Base-by-base conservation (phyloP, 2,797 vertebrate species). In the Sternarchorhynchus goeldii region DNA sequence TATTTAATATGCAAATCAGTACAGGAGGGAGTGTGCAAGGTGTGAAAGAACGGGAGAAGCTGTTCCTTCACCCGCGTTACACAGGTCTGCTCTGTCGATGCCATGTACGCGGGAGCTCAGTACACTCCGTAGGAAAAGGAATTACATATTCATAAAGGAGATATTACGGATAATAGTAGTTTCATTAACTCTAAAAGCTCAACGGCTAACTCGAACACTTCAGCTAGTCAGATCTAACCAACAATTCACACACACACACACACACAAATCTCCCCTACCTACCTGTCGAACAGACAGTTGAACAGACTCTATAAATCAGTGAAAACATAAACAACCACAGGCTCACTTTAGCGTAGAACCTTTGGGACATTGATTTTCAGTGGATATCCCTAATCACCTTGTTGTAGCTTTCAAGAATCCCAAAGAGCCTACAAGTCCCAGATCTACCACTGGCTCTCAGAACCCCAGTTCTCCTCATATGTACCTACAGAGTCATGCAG, bases 331-430 rank as follows among this genome's bases (percentile, higher is more conserved):
- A 87, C 80, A 82, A 12, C 81, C 86, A 88, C 84, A 85, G 91
- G 89, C 89, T 91, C 88, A 89, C 87, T 89, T 85, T 73, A 91
- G 90, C 90, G 89, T 90, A 89, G 87, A 80, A 80, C 87, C 79
- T 87, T 88, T 91, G 90, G 91, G 90, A 90, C 81, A 82, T 83
- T 81, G 86, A 88, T 85, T 89, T 90, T 88, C 73, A 88, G 88
- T 89, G 87, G 89, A 41, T 87, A 87, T 85, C 82, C 86, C 81
- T 80, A 63, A 59, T 41, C 59, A 25, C 36, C 67, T 29, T 56
- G 21, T 63, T 59, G 45, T 65, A 7, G 39, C 10, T 41, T 5
- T 41, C 10, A 10, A 10, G 39, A 41, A 41, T 41, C 39, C 39
- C 39, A 41, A 41, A 41, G 39, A 41, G 39, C 6, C 39, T 41